Percentiles rank a stretch among this genome's conserved stretches.
Evolutionary conservation across 2,888 invertebrate genomes (phyloP).

Genomic region (Ceramica pisi): DNA sequence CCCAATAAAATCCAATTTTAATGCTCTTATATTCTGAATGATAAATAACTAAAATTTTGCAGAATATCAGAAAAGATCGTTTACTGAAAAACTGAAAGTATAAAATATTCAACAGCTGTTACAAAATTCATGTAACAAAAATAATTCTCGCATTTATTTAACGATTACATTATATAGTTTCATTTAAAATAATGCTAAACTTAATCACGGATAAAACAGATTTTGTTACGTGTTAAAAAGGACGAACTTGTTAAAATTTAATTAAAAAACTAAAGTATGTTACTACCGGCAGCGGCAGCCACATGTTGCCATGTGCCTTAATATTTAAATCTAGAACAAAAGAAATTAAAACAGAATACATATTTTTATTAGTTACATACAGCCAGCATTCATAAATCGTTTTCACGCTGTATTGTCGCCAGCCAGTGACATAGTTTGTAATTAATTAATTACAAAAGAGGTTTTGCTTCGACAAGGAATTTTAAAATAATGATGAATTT

Average conservation of each 20-base stretch:
- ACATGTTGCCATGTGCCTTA: constrained; percentile 18
- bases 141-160: constrained; percentile 28
- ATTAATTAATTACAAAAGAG: constrained; percentile 37
- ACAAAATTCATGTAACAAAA: constrained; percentile 23
- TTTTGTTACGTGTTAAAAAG: constrained; percentile 19
- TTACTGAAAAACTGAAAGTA: constrained; percentile 12
- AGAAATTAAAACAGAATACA: not conserved
- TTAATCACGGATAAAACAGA: not conserved
- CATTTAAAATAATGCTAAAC: not conserved
- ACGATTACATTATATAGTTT: constrained; percentile 3
- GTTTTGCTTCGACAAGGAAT: constrained; percentile 18
- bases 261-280: constrained; percentile 24
- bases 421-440: constrained; percentile 29
- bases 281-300: constrained; percentile 1
- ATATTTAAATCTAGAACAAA: constrained; percentile 36
- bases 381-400: constrained; percentile 15
- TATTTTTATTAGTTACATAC: constrained; percentile 16
- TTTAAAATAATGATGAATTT: not conserved
- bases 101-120: constrained; percentile 36
- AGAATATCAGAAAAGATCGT: constrained; percentile 10
- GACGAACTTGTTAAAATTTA: constrained; percentile 28
- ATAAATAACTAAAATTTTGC: constrained; percentile 1
- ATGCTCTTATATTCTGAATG: constrained; percentile 10
- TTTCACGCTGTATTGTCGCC: constrained; percentile 14
- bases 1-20: constrained; percentile 9